These are phyloP conservation scores for Drosophila anceps DNA, from an alignment of 2,888 invertebrate species.

Conservation along the genomic window DNA sequence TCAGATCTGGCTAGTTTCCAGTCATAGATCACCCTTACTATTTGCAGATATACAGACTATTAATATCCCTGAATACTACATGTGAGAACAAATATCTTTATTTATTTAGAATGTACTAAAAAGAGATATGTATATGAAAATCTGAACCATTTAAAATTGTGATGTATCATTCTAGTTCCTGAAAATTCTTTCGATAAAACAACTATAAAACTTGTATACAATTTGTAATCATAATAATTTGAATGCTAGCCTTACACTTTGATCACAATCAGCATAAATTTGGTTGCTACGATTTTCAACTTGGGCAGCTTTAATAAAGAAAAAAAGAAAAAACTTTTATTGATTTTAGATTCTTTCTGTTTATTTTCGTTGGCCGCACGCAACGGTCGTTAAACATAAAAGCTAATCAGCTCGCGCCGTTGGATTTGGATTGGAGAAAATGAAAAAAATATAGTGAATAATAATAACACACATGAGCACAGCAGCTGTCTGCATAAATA, in stretches of 20 bases:
- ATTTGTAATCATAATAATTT: not conserved
- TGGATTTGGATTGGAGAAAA: too few relatives aligned
- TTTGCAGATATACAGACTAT: not conserved
- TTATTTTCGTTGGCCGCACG: conserved; percentile 42
- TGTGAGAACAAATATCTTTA: too few relatives aligned
- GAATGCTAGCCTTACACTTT: not conserved
- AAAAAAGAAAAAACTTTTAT: conserved; percentile 34
- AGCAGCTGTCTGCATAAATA: conserved; percentile 61
- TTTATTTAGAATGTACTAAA: too few relatives aligned
- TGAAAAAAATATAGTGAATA: conserved; percentile 18
- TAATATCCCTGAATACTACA: not conserved
- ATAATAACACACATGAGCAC: conserved; percentile 51
- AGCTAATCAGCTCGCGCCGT: conserved; percentile 58
- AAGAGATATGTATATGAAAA: too few relatives aligned
- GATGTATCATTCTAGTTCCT: not conserved
- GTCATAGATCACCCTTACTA: not conserved
- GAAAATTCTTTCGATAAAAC: not conserved
- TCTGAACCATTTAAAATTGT: not conserved
- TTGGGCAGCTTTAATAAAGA: not conserved
- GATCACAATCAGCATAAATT: not conserved
- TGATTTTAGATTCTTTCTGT: conserved; percentile 31
- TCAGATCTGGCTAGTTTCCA: not conserved
- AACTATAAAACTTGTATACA: not conserved
- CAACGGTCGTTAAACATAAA: conserved; percentile 62
- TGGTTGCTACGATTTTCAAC: not conserved